A percentile compares a stretch with the other conserved stretches of the same genome.
These are phyloP conservation scores for Galagoides demidoff DNA, from an alignment of 2,797 vertebrate species.

Conservation along the genomic window DNA sequence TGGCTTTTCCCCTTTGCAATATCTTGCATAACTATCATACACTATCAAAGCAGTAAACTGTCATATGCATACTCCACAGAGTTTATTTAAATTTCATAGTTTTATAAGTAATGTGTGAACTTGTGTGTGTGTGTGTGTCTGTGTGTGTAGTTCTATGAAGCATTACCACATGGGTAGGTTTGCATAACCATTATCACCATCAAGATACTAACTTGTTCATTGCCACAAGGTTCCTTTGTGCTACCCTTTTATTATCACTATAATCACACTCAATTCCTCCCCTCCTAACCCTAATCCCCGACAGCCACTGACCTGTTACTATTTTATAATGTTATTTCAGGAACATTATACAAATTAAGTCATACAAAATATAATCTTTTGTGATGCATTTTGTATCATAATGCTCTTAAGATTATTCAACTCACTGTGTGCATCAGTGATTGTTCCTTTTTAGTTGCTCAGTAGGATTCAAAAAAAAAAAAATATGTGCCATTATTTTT, in stretches of 20 bases:
- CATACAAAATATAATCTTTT: neutral
- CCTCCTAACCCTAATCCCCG: no score
- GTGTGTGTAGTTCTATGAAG: neutral
- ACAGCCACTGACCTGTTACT: neutral
- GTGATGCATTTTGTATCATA: neutral
- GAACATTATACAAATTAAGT: neutral
- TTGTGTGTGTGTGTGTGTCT: neutral
- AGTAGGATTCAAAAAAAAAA: neutral
- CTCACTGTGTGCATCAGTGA: neutral
- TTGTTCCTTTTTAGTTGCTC: neutral
- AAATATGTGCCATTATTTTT: neutral
- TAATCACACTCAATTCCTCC: no score
- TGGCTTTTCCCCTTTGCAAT: neutral
- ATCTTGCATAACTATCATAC: neutral
- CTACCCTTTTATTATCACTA: no score
- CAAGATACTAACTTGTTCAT: no score
- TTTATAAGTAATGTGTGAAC: neutral
- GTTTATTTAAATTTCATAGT: neutral
- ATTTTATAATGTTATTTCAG: neutral
- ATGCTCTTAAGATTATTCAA: neutral
- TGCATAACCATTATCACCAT: neutral
- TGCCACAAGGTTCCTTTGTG: no score
- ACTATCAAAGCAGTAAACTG: neutral
- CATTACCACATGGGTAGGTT: neutral
- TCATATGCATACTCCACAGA: neutral